Conservation (phyloP, 2,797 vertebrate genomes). For the Parambassis ranga region DNA sequence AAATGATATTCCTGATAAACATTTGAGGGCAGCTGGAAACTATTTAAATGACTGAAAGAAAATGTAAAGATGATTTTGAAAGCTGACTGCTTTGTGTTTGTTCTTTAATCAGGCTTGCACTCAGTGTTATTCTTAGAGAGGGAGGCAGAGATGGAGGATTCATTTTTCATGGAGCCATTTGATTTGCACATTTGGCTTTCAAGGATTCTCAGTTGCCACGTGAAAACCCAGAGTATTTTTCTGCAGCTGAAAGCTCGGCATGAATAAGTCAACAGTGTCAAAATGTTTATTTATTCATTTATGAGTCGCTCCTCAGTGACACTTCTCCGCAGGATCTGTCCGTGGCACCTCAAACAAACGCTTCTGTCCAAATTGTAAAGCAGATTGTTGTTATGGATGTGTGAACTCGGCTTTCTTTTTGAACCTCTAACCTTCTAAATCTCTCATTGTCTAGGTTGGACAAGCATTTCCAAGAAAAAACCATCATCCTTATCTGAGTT, state of each 20-base stretch:
- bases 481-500: not conserved
- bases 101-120: slow-evolving; percentile 27
- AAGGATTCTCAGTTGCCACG: slow-evolving; percentile 59
- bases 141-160: slow-evolving; percentile 40
- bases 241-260: slow-evolving; percentile 66
- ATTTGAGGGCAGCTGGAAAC: not conserved
- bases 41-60: not conserved
- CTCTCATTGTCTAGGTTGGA: not conserved
- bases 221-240: slow-evolving; percentile 59
- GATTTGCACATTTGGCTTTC: slow-evolving; percentile 70
- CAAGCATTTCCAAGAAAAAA: not conserved
- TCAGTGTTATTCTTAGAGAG: slow-evolving; percentile 46
- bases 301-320: slow-evolving; percentile 57
- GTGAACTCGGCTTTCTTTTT: not conserved
- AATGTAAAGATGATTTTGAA: not conserved
- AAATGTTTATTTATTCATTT: slow-evolving; percentile 78
- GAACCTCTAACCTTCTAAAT: not conserved
- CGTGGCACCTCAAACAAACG: slow-evolving; percentile 24
- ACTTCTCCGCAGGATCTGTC: slow-evolving; percentile 20
- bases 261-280: slow-evolving; percentile 79
- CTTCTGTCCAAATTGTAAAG: slow-evolving; percentile 29
- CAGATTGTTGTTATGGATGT: slow-evolving; percentile 3
- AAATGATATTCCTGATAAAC: not conserved
- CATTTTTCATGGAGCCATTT: slow-evolving; percentile 70
- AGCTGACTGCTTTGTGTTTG: slow-evolving; percentile 2